Base-by-base conservation (phyloP, 2,113 vertebrate genomes). In the Zosterops hypoxanthus region DNA sequence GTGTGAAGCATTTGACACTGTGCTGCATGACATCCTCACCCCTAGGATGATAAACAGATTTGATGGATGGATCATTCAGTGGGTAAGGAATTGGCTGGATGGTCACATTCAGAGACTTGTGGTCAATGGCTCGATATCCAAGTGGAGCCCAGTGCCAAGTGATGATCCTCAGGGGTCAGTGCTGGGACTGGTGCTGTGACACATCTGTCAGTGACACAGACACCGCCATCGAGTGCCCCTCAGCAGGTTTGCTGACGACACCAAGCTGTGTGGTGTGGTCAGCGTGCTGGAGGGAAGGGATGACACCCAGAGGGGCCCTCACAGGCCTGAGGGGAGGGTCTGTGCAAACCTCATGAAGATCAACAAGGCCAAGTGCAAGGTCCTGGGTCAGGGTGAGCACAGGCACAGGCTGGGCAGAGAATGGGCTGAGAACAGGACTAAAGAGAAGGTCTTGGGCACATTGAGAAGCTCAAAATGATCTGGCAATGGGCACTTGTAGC, bases 181-280 rank as follows among this genome's bases (percentile, higher is more conserved):
- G 23, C 1, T 20, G 47, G 55, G 8, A 61, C 23, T 0, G 1
- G 41, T 0, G 0, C 20, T 9, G 23, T 24, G 65, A 14, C n/a
- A n/a, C 41, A 16, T 3, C 33, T 24, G 19, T 16, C 9, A 8
- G 47, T 3, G 24, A 61, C 47, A 39, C 2, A 0, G 47, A 16
- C 39, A 33, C 14, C 0, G 20, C 9, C 39, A 61, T 6, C 1
- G 1, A 70, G 47, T 4, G 24, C 41, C 23, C 12, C 63, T 46
- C 64, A 61, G 23, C 47, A 39, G 42, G 64, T 5, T 2, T 24
- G 29, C 55, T 52, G 24, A 7, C 0, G 1, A 39, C 55, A 53
- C 33, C 33, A 13, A 47, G 23, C 64, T 46, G 28, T 29, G 73
- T n/a, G 47, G 11, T 23, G 46, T 14, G 24, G 18, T 13, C 26